A percentile compares a stretch with the other conserved stretches of the same genome.
Conservation (phyloP, 2,797 vertebrate genomes). For the Tympanoctomys barrerae region DNA sequence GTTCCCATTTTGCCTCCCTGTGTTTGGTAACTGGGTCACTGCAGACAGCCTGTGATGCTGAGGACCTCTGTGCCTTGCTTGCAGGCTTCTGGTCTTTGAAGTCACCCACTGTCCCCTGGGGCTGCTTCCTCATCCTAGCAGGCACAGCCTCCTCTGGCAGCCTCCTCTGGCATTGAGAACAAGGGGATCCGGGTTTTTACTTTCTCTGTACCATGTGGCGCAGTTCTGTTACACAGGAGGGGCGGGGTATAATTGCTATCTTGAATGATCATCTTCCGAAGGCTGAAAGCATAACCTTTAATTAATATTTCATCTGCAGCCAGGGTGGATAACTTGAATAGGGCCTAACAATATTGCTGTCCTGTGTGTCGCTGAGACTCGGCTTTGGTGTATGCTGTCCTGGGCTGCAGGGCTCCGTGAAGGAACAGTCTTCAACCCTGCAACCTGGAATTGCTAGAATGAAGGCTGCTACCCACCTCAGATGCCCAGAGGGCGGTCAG, state of each 20-base stretch:
- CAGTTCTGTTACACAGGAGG: slow-evolving; percentile 67
- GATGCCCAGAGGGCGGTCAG: not conserved
- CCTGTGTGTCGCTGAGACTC: not conserved
- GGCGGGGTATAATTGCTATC: slow-evolving; percentile 74
- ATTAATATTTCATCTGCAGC: slow-evolving; percentile 83
- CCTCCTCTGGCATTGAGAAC: slow-evolving; percentile 55
- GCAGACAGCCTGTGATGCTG: not conserved
- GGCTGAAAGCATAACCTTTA: slow-evolving; percentile 78
- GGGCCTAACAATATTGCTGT: slow-evolving; percentile 75
- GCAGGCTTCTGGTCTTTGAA: not conserved
- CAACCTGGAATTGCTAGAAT: slow-evolving; percentile 45
- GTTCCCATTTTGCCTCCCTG: not conserved
- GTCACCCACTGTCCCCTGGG: slow-evolving; percentile 45
- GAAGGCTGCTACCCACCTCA: too few relatives aligned
- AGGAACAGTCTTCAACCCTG: slow-evolving; percentile 56
- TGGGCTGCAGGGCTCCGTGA: slow-evolving; percentile 59
- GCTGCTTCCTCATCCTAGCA: slow-evolving; percentile 49
- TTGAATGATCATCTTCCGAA: slow-evolving; percentile 82
- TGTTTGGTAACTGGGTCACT: slow-evolving; percentile 10
- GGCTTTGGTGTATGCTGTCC: not conserved
- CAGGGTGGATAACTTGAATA: slow-evolving; percentile 74
- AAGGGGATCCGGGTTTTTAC: not conserved
- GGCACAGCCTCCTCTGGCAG: slow-evolving; percentile 30
- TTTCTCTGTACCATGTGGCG: slow-evolving; percentile 64
- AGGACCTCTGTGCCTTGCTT: slow-evolving; percentile 56